Base-by-base conservation (phyloP, 2,113 vertebrate genomes). In the Brevimyrus niger region DNA sequence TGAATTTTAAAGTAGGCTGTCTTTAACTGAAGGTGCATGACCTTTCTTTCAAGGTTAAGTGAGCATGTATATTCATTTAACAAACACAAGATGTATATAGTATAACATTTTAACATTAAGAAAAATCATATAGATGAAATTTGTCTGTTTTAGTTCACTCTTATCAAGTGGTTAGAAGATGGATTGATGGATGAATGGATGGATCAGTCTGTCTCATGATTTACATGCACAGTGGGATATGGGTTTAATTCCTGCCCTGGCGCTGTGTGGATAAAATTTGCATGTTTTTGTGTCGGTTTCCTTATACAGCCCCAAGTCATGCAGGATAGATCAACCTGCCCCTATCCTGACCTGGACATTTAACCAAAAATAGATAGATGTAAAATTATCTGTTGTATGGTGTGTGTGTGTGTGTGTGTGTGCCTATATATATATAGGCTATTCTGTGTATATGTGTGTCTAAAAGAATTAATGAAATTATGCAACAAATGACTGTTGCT, bases 1-100 rank as follows among this genome's bases (percentile, higher is more conserved):
- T 95, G 87, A 85, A 92, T 92, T 90, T 0, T 19, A 89, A 42
- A 89, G 89, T 73, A 44, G 82, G 27, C 65, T 86, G 50, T 82
- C 88, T 82, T 17, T 9, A 55, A 23, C 35, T n/a, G 89, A 61
- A 69, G 58, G 83, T 80, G 23, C 4, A 61, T 83, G 73, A 80
- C 89, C 89, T 82, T 38, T 83, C 51, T 80, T 4, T 55, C 89
- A 87, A 90, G 84, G 84, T 90, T 87, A 90, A 89, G 50, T 42
- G 73, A 35, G 7, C 89, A 76, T 55, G 48, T 90, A 47, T 87
- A n/a, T n/a, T 6, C 10, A 7, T 65, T 31, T 69, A 47, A 65
- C 94, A 88, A 65, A 47, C 23, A 47, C 38, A 73, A 73, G 73
- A 88, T 73, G 35, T 9, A 69, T 11, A 73, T 46, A 65, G 38